phyloP scores from a whole-genome alignment of 2,888 invertebrate species.

The Antitype chi region DNA sequence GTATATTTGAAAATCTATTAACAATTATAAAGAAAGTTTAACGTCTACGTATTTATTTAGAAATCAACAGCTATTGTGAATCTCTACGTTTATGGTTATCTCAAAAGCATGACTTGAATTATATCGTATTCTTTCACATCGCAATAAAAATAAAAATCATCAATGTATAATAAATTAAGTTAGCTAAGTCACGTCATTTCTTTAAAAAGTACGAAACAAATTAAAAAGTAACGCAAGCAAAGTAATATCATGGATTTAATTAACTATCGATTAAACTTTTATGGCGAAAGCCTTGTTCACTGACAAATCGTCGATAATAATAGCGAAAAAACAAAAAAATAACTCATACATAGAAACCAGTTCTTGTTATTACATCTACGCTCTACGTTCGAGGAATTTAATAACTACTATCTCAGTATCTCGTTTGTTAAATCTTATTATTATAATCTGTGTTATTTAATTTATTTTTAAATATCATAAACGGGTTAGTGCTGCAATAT shows the following conservation, averaged over 20 bases:
- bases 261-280: slow-evolving; percentile 37
- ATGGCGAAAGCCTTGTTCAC: slow-evolving; percentile 23
- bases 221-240: slow-evolving; percentile 10
- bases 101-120: slow-evolving; percentile 34
- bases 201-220: slow-evolving; percentile 18
- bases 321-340: slow-evolving; percentile 15
- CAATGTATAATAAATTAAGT: slow-evolving; percentile 18
- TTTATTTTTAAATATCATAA: slow-evolving; percentile 37
- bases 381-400: slow-evolving; percentile 33
- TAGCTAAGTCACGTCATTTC: not conserved
- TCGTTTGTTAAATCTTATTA: slow-evolving; percentile 48
- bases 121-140: slow-evolving; percentile 13
- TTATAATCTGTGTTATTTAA: slow-evolving; percentile 23
- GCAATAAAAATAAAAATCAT: slow-evolving; percentile 5
- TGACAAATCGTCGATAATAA: slow-evolving; percentile 39
- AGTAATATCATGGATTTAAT: slow-evolving; percentile 37
- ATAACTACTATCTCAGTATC: slow-evolving; percentile 40
- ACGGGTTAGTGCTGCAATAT: slow-evolving; percentile 35
- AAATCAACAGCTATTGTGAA: slow-evolving; percentile 57
- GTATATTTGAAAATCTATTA: slow-evolving; percentile 57
- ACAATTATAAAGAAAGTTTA: slow-evolving; percentile 56
- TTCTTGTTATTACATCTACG: slow-evolving; percentile 38
- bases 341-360: slow-evolving; percentile 33
- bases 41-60: slow-evolving; percentile 33
- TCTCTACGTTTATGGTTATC: slow-evolving; percentile 19